phyloP scores from a whole-genome alignment of 2,888 invertebrate species.

The Hanleya hanleyi region DNA sequence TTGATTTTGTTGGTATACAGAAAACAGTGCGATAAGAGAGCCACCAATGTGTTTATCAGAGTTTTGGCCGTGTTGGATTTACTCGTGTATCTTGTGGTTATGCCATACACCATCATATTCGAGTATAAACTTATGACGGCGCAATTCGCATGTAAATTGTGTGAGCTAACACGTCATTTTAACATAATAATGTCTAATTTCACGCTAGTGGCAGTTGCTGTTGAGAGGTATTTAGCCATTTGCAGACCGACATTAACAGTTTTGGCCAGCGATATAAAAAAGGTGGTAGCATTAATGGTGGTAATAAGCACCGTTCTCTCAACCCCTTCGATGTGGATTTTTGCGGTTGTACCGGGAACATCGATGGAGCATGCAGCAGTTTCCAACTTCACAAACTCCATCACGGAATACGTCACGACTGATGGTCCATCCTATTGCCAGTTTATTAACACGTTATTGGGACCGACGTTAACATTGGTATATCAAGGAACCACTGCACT shows the following conservation, averaged over 20 bases:
- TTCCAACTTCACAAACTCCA: neutral
- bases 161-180: slow-evolving; percentile 19
- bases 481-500: neutral
- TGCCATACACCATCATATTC: slow-evolving; percentile 22
- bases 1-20: slow-evolving; percentile 19
- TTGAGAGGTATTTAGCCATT: slow-evolving; percentile 21
- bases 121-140: slow-evolving; percentile 9
- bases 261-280: neutral
- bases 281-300: neutral
- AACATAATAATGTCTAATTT: slow-evolving; percentile 15
- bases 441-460: neutral
- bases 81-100: slow-evolving; percentile 19
- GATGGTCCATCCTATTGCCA: neutral
- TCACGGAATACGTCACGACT: too few relatives aligned
- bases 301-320: neutral
- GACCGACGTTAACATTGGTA: neutral
- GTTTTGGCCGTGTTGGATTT: slow-evolving; percentile 15
- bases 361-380: too few relatives aligned
- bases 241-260: slow-evolving; percentile 9
- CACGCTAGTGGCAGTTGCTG: slow-evolving; percentile 16
- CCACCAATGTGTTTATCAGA: slow-evolving; percentile 5
- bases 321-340: slow-evolving; percentile 9
- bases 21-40: neutral
- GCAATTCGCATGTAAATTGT: slow-evolving; percentile 16
- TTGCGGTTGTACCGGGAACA: slow-evolving; percentile 11